Percentiles rank a stretch among this genome's conserved stretches.
These are phyloP conservation scores for Allacma fusca DNA, from an alignment of 2,888 invertebrate species.

Conservation along the genomic window DNA sequence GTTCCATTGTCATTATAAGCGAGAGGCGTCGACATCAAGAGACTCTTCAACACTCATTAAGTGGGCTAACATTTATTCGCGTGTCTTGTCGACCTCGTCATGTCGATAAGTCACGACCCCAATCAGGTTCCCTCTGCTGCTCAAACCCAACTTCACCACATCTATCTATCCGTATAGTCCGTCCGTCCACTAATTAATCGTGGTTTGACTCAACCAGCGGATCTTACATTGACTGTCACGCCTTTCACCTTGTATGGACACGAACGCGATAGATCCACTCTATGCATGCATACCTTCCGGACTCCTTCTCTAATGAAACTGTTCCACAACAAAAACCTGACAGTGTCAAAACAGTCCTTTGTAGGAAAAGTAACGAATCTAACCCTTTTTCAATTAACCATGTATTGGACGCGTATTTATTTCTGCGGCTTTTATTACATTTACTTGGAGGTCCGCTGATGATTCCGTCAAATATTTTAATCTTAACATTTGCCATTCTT, in stretches of 20 bases:
- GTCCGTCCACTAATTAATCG: slow-evolving; percentile 42
- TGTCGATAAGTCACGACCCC: slow-evolving; percentile 50
- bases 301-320: too few species aligned
- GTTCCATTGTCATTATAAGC: slow-evolving; percentile 39
- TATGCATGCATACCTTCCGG: too few species aligned
- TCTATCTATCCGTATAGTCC: neutral
- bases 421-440: too few species aligned
- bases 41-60: slow-evolving; percentile 45
- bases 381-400: too few species aligned
- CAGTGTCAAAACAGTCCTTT: too few species aligned
- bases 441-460: too few species aligned
- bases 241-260: slow-evolving; percentile 27
- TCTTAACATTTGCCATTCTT: too few species aligned
- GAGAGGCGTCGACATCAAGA: slow-evolving; percentile 46
- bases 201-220: neutral
- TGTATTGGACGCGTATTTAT: too few species aligned
- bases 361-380: too few species aligned
- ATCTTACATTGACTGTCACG: neutral
- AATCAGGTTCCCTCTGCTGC: slow-evolving; percentile 35
- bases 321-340: too few species aligned
- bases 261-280: too few species aligned
- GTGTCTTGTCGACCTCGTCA: slow-evolving; percentile 47
- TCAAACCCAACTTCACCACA: neutral
- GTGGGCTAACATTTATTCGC: slow-evolving; percentile 52
- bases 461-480: too few species aligned